Base-by-base conservation (phyloP, 2,888 invertebrate species). In the Amblyteles armatorius region DNA sequence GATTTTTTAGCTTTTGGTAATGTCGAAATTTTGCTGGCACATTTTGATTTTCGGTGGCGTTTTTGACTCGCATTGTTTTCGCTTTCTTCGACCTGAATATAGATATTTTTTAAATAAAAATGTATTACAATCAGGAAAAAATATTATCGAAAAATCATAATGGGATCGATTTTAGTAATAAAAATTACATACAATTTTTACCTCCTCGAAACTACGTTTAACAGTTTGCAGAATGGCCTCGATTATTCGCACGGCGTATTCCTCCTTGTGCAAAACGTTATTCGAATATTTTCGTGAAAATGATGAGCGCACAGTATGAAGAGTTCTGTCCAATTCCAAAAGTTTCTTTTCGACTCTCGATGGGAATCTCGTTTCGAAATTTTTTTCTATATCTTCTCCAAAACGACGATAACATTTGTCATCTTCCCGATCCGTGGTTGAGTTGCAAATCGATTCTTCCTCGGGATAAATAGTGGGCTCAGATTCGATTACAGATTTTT, bases 161-260 rank as follows among this genome's bases (percentile, higher is more conserved):
- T 13, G 3, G 2, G 44, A 13, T 44, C 13, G 67, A 3, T 0
- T 63, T 50, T 16, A 65, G 13, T 33, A 4, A 50, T 16, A 16
- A 5, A 60, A 29, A 7, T 26, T 4, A 60, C 13, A 33, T 3
- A 60, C 5, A 29, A 63, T 29, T n/a, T 36, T 80, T 81, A 88
- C 85, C 79, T 86, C 68, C 1, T 19, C 33, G 29, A 82, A 86
- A 79, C 82, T 80, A 16, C 76, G 74, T 82, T 84, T 87, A 22
- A 88, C 78, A 5, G 82, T 85, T 29, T 81, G 78, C 33, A 85
- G 22, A 29, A 87, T 82, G 3, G 57, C 67, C 11, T 87, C 85
- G 69, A 88, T 85, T 33, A 83, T 78, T 69, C 36, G 78, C 13
- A 69, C 71, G 7, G 79, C 80, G 63, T 82, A 76, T 74, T 83